Base-by-base conservation (phyloP, 2,797 vertebrate genomes). In the Acrossocheilus wenchowensis region DNA sequence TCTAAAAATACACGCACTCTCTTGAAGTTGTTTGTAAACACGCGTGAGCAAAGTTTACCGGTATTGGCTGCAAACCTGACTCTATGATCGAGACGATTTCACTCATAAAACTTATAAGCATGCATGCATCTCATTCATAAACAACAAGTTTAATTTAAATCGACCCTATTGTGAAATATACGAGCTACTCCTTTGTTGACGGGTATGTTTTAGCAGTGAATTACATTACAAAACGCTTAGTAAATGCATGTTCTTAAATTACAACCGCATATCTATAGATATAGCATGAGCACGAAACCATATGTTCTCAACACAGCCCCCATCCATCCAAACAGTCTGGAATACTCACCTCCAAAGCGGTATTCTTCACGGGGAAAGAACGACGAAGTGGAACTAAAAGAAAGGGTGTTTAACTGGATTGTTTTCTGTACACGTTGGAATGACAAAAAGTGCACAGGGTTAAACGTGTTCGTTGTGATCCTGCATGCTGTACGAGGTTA, bases 281-380 rank as follows among this genome's bases (percentile, higher is more conserved):
- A 45, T 15, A 77, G 21, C 57, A 75, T 66, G 43, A 78, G 54
- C 68, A 50, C 8, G 64, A 26, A 64, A 64, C 52, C 78, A 74
- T 72, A 86, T 64, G 84, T 64, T 80, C 6, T 60, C 12, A 34
- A 57, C 39, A 26, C 66, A 84, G 21, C 73, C 45, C 60, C 62
- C 41, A 54, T 72, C 68, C 30, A n/a, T 50, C 39, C 54, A 81
- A 36, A 73, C 30, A 19, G 21, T 45, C 39, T 75, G 21, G 10
- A 68, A 81, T 36, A 87, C 89, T 89, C 86, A 91, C 90, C 89
- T 89, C 81, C 48, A 83, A 84, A 88, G 9, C 68, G 81, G 78
- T 50, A 9, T 43, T 82, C 73, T 82, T 81, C 78, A 48, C 45
- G 15, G 30, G 36, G 36, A 50, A 77, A 79, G 19, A 78, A 71